Evolutionary conservation across 2,888 invertebrate genomes (phyloP).

Genomic region (Metopia argyrocephala): DNA sequence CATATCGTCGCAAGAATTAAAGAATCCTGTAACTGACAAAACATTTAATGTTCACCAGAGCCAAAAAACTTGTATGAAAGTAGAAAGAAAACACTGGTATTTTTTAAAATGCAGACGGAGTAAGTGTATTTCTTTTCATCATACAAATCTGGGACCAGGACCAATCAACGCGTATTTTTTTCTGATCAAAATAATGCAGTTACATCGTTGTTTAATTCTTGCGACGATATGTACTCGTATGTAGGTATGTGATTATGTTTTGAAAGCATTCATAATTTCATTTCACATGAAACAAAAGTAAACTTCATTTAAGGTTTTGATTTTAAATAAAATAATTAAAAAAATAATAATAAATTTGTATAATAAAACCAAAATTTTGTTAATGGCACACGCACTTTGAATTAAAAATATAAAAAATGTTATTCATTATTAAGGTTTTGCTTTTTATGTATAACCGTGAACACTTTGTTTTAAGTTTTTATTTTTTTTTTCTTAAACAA

Average conservation of each 20-base stretch:
- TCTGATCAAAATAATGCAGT: no score
- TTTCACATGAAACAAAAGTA: background rate
- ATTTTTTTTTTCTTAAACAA: background rate
- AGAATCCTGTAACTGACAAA: no score
- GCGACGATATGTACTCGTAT: no score
- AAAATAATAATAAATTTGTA: background rate
- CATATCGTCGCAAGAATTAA: no score
- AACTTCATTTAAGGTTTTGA: background rate
- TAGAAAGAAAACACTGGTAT: no score
- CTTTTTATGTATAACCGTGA: background rate
- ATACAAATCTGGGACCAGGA: no score
- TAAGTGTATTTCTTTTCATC: no score
- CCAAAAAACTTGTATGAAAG: no score
- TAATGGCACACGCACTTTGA: conserved; percentile 56
- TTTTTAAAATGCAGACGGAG: no score
- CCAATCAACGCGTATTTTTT: no score
- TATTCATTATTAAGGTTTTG: conserved; percentile 15
- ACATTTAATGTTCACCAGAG: no score
- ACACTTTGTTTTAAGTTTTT: conserved; percentile 30
- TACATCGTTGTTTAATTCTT: no score
- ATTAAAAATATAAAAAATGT: conserved; percentile 31
- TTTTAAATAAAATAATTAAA: background rate
- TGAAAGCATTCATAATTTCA: background rate
- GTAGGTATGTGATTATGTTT: background rate
- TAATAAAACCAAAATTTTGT: background rate